Evolutionary conservation across 2,888 invertebrate species (phyloP).

Genomic region (Parelbella ahira): DNA sequence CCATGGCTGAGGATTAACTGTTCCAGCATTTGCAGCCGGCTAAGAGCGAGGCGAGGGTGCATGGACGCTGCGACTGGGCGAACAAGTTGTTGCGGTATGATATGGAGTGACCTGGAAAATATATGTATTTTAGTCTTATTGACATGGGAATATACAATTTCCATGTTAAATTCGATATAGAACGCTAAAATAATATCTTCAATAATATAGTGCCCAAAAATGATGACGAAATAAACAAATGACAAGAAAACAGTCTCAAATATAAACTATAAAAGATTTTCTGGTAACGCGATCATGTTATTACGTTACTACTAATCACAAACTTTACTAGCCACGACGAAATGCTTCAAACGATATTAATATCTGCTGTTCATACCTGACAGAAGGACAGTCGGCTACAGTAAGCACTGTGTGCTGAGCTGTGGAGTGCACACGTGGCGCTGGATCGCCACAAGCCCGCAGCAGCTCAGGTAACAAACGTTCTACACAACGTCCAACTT

Average conservation of each 20-base stretch:
- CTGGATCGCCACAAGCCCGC: constrained; percentile 93
- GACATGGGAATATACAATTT: too few species aligned
- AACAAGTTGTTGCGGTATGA: constrained; percentile 91
- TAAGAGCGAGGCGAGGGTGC: constrained; percentile 91
- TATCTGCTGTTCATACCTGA: constrained; percentile 83
- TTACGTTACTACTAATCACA: too few species aligned
- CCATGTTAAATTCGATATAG: too few species aligned
- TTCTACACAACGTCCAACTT: constrained; percentile 90
- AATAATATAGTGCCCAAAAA: too few species aligned
- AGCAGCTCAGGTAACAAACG: constrained; percentile 90
- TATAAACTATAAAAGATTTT: too few species aligned
- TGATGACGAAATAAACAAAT: too few species aligned
- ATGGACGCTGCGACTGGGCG: constrained; percentile 91
- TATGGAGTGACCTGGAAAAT: constrained; percentile 83
- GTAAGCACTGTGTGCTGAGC: constrained; percentile 93
- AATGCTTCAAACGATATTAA: too few species aligned
- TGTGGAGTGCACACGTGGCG: constrained; percentile 91
- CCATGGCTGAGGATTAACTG: constrained; percentile 91
- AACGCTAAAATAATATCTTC: too few species aligned
- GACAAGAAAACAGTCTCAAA: too few species aligned
- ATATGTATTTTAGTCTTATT: background rate
- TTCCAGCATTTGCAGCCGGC: constrained; percentile 93
- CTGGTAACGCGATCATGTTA: too few species aligned
- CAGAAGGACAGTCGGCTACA: constrained; percentile 90
- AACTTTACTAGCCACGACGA: too few species aligned